phyloP scores from a whole-genome alignment of 2,888 invertebrate genomes.

The Cistogaster globosa region DNA sequence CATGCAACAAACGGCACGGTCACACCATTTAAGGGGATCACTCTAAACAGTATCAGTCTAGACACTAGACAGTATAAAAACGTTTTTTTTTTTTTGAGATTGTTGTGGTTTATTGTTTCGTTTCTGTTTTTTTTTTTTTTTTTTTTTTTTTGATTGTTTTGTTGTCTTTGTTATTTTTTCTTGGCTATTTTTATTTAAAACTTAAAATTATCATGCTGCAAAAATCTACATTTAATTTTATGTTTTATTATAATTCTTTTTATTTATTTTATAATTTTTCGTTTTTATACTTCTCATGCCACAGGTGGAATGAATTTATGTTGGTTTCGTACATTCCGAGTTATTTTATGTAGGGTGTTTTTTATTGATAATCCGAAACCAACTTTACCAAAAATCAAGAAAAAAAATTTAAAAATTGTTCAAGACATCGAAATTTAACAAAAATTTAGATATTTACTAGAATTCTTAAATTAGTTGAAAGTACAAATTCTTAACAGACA shows the following conservation, averaged over 20 bases:
- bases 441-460: no score
- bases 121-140: not conserved
- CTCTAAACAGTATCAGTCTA: slow-evolving; percentile 49
- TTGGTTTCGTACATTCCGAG: no score
- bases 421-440: no score
- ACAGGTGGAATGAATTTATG: no score
- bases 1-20: slow-evolving; percentile 34
- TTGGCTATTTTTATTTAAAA: slow-evolving; percentile 36
- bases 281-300: no score
- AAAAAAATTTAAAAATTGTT: no score
- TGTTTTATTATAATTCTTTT: slow-evolving; percentile 60
- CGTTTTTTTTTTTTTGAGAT: slow-evolving; percentile 15
- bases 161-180: not conserved
- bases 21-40: slow-evolving; percentile 42
- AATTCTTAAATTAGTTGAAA: no score
- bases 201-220: slow-evolving; percentile 65
- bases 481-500: no score
- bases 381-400: no score
- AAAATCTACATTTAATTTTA: slow-evolving; percentile 65
- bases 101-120: slow-evolving; percentile 34
- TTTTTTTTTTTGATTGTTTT: slow-evolving; percentile 3
- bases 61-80: slow-evolving; percentile 20
- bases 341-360: no score
- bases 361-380: no score
- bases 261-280: slow-evolving; percentile 14